Percentiles rank a stretch among this genome's conserved stretches.
Evolutionary conservation across 2,888 invertebrate genomes (phyloP).

Genomic region (Deilephila elpenor): DNA sequence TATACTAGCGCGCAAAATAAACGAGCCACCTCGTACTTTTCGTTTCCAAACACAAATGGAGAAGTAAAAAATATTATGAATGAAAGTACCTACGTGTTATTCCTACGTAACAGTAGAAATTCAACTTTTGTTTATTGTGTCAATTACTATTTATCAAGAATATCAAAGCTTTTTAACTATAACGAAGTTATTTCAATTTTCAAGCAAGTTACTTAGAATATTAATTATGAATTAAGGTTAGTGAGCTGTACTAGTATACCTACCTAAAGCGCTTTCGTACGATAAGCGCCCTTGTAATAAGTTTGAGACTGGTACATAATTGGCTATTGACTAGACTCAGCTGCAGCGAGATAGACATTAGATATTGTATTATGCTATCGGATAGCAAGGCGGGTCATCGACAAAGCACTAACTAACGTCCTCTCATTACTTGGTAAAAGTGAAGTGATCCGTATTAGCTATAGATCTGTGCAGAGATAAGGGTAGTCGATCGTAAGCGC

Average conservation of each 20-base stretch:
- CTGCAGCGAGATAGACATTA: neutral
- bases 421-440: conserved; percentile 24
- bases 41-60: too few relatives aligned
- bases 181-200: too few relatives aligned
- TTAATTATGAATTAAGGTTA: too few relatives aligned
- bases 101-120: too few relatives aligned
- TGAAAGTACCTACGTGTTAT: too few relatives aligned
- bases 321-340: neutral
- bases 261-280: neutral
- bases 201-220: too few relatives aligned
- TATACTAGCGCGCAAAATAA: too few relatives aligned
- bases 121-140: too few relatives aligned
- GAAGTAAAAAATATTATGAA: too few relatives aligned
- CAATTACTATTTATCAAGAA: too few relatives aligned
- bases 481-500: conserved; percentile 30
- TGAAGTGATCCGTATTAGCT: conserved; percentile 27
- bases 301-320: neutral
- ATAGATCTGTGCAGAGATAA: conserved; percentile 27
- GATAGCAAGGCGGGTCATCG: neutral
- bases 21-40: too few relatives aligned
- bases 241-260: neutral
- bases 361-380: conserved; percentile 3
- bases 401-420: conserved; percentile 13
- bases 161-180: too few relatives aligned
- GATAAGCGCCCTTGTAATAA: neutral